A percentile compares a stretch with the other conserved stretches of the same genome.
Conservation (phyloP, 2,113 vertebrate genomes). For the Bungarus multicinctus region DNA sequence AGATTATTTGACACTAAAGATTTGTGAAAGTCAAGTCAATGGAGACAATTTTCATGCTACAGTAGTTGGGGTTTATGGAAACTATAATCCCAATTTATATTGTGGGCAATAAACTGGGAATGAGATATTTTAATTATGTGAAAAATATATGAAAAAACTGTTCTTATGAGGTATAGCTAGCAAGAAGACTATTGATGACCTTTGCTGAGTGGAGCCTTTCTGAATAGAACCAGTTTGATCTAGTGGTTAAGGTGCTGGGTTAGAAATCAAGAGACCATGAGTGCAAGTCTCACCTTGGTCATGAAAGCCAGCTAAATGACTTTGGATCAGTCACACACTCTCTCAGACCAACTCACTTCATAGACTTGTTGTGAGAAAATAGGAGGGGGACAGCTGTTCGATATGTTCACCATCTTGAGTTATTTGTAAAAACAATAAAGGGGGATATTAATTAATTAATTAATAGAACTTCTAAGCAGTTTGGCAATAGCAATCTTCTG, state of each 20-base stretch:
- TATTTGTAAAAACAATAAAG: not conserved
- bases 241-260: not conserved
- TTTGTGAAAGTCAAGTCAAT: not conserved
- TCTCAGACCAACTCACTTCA: not conserved
- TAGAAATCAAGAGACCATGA: not conserved
- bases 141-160: not conserved
- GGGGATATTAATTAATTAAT: not conserved
- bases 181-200: not conserved
- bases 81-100: not conserved
- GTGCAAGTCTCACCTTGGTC: not conserved
- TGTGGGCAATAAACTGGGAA: not conserved
- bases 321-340: not conserved
- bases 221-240: not conserved
- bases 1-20: not conserved
- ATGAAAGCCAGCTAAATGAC: not conserved
- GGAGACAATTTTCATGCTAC: not conserved
- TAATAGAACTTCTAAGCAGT: not conserved
- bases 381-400: not conserved
- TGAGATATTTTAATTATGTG: not conserved
- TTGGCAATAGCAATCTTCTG: not conserved
- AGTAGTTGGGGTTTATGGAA: not conserved
- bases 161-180: not conserved
- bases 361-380: not conserved
- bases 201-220: not conserved
- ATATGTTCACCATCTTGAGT: not conserved